Base-by-base conservation (phyloP, 2,113 vertebrate species). In the Nycticryphes semicollaris region DNA sequence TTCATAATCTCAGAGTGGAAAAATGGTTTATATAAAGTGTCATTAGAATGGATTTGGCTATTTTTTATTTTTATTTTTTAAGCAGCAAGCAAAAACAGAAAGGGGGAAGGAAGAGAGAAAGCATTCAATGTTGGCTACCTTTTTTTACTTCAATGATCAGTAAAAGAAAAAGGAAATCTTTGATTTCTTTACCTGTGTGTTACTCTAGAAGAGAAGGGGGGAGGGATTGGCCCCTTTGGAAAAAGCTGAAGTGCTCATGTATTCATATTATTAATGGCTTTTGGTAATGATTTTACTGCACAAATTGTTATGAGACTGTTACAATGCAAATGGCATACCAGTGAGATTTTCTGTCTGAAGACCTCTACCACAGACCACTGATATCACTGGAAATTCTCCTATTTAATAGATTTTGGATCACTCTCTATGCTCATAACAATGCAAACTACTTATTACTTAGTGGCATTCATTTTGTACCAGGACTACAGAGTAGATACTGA, bases 261-360 rank as follows among this genome's bases (percentile, higher is more conserved):
- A 93, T 96, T 96, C 81, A 74, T 62, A 77, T 85, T 87, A 69
- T 94, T 96, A 95, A 95, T 96, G 81, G 91, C 70, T 96, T 97
- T 94, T 87, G 87, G 78, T 91, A 97, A 95, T 96, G 91, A 92
- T 95, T 91, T 93, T 92, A 82, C 67, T 67, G 62, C 81, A 94
- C 73, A 97, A 96, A 96, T 96, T 94, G 94, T 97, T 96, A 94
- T 87, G 95, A 94, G 96, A 95, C 93, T 89, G 74, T 87, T 91
- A 89, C 91, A 93, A 91, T 96, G 94, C 89, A 95, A 93, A 95
- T 87, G 66, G 89, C 66, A 95, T 89, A 91, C 84, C 94, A 74
- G 77, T 87, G 89, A 95, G 95, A 97, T 87, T 95, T 96, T 96
- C 89, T 85, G 3, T 84, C 75, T 53, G 89, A 94, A 95, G 94